phyloP scores from a whole-genome alignment of 2,113 vertebrate species.

The Gallinago paraguaiae region DNA sequence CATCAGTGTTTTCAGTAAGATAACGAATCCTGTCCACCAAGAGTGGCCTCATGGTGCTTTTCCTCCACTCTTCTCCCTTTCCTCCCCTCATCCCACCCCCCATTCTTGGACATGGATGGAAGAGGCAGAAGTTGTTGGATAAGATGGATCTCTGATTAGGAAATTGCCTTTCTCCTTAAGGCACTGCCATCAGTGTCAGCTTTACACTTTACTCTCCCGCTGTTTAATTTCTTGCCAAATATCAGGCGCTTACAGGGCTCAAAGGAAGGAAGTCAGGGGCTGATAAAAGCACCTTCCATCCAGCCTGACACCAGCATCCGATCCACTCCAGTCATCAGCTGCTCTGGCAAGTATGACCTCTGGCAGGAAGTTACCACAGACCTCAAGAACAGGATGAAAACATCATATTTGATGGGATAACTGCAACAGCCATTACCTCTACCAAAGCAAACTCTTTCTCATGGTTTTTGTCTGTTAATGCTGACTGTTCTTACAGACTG shows the following conservation, averaged over 20 bases:
- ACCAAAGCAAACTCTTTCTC: not conserved
- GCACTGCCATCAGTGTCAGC: not conserved
- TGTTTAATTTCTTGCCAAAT: conserved; percentile 13
- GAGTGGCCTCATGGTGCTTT: not conserved
- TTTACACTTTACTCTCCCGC: not conserved
- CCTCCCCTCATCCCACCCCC: too few relatives aligned
- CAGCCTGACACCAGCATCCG: not conserved
- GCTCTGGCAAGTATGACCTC: not conserved
- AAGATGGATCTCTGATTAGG: not conserved
- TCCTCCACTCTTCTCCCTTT: not conserved
- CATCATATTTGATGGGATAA: not conserved
- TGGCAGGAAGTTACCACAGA: not conserved
- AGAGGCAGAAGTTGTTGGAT: not conserved
- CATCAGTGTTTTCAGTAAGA: not conserved
- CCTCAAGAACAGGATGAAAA: not conserved
- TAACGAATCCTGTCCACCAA: not conserved
- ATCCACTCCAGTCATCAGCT: not conserved
- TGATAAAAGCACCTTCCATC: not conserved
- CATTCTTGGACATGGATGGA: not conserved
- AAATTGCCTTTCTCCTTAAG: not conserved
- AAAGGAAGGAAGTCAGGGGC: not conserved
- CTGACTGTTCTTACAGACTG: not conserved
- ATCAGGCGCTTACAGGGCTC: not conserved
- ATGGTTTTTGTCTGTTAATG: not conserved
- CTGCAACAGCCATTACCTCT: not conserved